phyloP scores from a whole-genome alignment of 2,888 invertebrate genomes.

The Lacanobia wlatinum region DNA sequence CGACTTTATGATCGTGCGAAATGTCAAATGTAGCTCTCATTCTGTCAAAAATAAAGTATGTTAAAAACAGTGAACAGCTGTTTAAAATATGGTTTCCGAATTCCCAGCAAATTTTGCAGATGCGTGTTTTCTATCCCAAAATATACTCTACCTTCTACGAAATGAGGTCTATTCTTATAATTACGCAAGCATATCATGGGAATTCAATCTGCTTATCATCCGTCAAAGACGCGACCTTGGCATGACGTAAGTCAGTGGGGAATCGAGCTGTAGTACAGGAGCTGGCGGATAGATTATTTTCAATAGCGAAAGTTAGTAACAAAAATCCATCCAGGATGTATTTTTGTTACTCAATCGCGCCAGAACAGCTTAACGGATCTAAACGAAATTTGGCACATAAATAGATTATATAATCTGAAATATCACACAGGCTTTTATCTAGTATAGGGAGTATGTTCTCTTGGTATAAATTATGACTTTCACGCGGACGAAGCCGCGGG shows the following conservation, averaged over 20 bases:
- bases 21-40: conserved; percentile 10
- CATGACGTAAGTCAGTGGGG: conserved; percentile 71
- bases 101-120: conserved; percentile 1
- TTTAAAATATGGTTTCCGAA: conserved; percentile 7
- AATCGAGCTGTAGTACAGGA: conserved; percentile 51
- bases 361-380: background rate
- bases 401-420: no score
- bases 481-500: no score
- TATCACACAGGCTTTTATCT: no score
- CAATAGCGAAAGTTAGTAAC: no score
- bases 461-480: no score
- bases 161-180: conserved; percentile 34
- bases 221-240: conserved; percentile 80
- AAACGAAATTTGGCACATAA: no score
- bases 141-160: conserved; percentile 16
- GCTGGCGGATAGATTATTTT: conserved; percentile 8
- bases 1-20: conserved; percentile 46
- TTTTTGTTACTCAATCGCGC: no score
- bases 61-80: conserved; percentile 11
- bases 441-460: no score
- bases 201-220: conserved; percentile 75
- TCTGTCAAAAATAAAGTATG: conserved; percentile 9
- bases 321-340: no score
- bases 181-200: conserved; percentile 54
- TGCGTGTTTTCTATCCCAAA: background rate